Conservation (phyloP, 2,888 invertebrate genomes). For the Melanargia galathea region DNA sequence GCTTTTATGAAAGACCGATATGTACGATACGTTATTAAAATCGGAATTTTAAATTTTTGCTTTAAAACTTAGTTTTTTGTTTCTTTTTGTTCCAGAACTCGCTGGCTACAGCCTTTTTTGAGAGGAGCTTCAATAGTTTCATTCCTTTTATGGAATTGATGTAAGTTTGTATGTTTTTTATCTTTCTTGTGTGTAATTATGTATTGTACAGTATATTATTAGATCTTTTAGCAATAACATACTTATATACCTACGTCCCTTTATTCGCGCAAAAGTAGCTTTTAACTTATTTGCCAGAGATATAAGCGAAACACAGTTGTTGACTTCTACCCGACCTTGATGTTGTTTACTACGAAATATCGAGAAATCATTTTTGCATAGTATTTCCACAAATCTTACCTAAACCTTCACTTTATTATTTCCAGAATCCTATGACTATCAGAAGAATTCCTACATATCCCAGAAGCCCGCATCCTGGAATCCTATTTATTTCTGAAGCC, state of each 20-base stretch:
- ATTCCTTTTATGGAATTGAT: conserved; percentile 39
- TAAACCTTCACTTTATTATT: neutral
- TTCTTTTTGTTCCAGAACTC: conserved; percentile 29
- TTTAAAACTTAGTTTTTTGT: neutral
- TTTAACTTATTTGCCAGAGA: no score
- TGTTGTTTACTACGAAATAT: neutral
- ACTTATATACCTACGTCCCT: no score
- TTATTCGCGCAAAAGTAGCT: no score
- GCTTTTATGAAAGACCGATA: conserved; percentile 14
- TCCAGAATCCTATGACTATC: neutral
- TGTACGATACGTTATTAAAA: conserved; percentile 12
- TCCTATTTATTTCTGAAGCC: neutral
- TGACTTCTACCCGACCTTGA: no score
- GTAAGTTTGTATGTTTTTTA: conserved; percentile 37
- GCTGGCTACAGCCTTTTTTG: conserved; percentile 24
- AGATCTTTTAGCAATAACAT: no score
- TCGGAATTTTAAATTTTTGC: neutral
- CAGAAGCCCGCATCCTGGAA: neutral
- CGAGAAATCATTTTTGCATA: neutral
- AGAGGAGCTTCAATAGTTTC: conserved; percentile 1
- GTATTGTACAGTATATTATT: neutral
- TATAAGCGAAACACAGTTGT: no score
- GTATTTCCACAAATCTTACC: neutral
- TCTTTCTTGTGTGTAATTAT: neutral
- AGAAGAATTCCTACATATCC: neutral